These are phyloP conservation scores for Drymonia ruficornis DNA, from an alignment of 2,888 invertebrate genomes.

Conservation along the genomic window DNA sequence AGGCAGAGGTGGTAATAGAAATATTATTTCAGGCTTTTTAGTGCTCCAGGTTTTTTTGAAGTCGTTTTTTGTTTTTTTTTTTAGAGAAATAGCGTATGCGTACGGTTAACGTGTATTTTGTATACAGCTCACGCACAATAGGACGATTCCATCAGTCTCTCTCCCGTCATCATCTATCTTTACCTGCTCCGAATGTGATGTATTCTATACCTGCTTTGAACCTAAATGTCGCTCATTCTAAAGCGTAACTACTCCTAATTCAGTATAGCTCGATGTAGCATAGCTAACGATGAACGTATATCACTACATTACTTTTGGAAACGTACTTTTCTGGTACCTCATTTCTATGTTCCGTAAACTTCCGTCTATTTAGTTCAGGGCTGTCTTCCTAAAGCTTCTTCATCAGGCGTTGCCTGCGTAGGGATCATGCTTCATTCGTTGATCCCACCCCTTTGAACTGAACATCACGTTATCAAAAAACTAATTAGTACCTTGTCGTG, in stretches of 20 bases:
- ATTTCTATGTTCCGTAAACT: no score
- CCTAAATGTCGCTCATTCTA: constrained; percentile 1
- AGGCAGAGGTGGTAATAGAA: no score
- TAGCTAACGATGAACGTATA: background rate
- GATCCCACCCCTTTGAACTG: background rate
- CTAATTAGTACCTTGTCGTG: background rate
- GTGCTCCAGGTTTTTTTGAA: no score
- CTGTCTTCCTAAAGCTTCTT: no score
- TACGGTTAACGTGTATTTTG: constrained; percentile 6
- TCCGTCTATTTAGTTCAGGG: no score
- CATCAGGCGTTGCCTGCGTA: no score
- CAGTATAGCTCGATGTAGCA: background rate
- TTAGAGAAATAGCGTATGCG: constrained; percentile 12
- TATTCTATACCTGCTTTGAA: constrained; percentile 1
- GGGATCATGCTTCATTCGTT: background rate
- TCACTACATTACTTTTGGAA: no score
- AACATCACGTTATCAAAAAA: background rate
- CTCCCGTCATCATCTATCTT: constrained; percentile 6
- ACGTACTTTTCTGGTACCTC: no score
- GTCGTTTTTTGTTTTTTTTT: no score
- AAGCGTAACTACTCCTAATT: background rate
- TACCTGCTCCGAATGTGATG: background rate
- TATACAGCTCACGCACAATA: constrained; percentile 20
- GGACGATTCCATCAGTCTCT: constrained; percentile 1
- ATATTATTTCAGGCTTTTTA: no score